These are phyloP conservation scores for Pseudomugil tenellus DNA, from an alignment of 2,797 vertebrate species.

Conservation along the genomic window DNA sequence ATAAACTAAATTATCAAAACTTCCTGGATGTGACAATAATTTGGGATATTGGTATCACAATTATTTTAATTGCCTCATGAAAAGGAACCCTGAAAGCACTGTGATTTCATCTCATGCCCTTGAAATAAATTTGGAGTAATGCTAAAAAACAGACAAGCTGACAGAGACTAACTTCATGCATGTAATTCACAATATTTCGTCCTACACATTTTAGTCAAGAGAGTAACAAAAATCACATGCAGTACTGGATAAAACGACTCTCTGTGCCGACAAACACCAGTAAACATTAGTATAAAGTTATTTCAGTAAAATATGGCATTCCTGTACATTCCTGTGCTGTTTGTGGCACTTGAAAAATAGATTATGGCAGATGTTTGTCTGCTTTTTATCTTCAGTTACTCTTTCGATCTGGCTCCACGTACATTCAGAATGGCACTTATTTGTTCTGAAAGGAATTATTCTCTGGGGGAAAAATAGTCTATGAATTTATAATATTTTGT, in stretches of 20 bases:
- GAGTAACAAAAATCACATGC: constrained; percentile 22
- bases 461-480: constrained; percentile 3
- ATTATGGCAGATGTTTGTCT: constrained; percentile 46
- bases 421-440: constrained; percentile 75
- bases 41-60: constrained; percentile 48
- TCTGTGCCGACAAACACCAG: constrained; percentile 13
- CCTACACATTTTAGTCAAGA: constrained; percentile 32
- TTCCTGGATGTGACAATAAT: constrained; percentile 38
- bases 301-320: constrained; percentile 46
- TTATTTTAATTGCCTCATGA: constrained; percentile 48
- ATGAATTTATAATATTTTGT: constrained; percentile 24
- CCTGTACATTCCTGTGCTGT: constrained; percentile 62
- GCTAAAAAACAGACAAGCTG: constrained; percentile 39
- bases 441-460: constrained; percentile 38
- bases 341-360: constrained; percentile 65
- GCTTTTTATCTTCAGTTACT: constrained; percentile 31
- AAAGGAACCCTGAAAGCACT: constrained; percentile 35
- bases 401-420: constrained; percentile 47
- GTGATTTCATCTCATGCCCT: constrained; percentile 55
- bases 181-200: constrained; percentile 44
- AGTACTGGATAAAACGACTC: constrained; percentile 19
- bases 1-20: constrained; percentile 39
- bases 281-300: constrained; percentile 18
- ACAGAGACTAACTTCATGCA: constrained; percentile 52
- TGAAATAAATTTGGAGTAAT: constrained; percentile 23